These are phyloP conservation scores for Acrocephalus kingi DNA, from an alignment of 2,113 vertebrate species.

Conservation along the genomic window DNA sequence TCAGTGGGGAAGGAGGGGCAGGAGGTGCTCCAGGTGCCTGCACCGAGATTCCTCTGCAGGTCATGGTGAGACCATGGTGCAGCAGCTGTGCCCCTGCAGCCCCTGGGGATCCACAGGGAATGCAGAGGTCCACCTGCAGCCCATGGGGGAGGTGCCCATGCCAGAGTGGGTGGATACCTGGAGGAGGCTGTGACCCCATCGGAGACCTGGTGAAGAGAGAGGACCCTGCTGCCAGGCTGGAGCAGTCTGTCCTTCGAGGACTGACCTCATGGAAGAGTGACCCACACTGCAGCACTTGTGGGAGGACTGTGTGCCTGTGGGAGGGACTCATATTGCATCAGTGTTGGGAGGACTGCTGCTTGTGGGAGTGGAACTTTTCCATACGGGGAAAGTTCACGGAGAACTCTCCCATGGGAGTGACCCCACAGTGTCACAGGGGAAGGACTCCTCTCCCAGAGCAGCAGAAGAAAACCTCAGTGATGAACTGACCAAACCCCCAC, in stretches of 20 bases:
- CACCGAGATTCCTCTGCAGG: neutral
- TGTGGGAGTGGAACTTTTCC: neutral
- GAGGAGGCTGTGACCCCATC: neutral
- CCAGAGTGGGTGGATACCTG: rapidly evolving
- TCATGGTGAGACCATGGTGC: rapidly evolving
- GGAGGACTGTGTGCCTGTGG: neutral
- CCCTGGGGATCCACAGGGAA: neutral
- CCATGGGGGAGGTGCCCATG: neutral
- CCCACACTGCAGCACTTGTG: neutral
- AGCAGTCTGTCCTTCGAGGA: neutral
- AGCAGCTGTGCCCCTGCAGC: neutral
- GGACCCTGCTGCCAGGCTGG: neutral
- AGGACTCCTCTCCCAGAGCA: neutral
- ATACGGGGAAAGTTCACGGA: rapidly evolving
- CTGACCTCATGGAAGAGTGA: neutral
- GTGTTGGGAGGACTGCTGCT: neutral
- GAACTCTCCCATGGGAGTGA: neutral
- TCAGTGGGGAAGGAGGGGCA: neutral
- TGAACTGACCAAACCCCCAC: neutral
- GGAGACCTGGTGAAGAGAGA: neutral
- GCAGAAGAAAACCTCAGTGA: neutral
- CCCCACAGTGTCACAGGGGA: neutral
- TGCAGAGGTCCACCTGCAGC: neutral
- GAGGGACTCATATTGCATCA: neutral
- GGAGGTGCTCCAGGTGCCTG: rapidly evolving